Base-by-base conservation (phyloP, 2,113 vertebrate genomes). In the Apodemus speciosus region DNA sequence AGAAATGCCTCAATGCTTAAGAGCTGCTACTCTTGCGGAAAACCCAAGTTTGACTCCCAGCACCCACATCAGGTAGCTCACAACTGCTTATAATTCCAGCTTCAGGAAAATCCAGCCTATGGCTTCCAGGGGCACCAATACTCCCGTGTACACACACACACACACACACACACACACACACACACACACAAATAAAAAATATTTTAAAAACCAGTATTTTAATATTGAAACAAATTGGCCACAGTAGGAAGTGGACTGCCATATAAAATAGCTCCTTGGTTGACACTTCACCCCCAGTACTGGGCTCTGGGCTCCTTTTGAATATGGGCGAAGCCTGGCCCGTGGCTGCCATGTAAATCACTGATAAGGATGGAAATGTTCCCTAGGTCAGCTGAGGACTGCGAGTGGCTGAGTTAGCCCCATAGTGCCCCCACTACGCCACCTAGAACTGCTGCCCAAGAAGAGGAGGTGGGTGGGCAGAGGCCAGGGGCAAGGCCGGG, bases 321-420 rank as follows among this genome's bases (percentile, higher is more conserved):
- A 4, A 51, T 21, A 0, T 32, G 21, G 18, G 49, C 51, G 66
- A 66, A 75, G 68, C 72, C 71, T 21, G 35, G 56, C 38, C 21
- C 15, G 2, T 8, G 53, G 72, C 79, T 77, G 3, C 15, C 60
- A 53, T 53, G 86, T 80, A 97, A 97, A 97, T 96, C 88, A 91
- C 85, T 85, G 94, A 88, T 73, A 86, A 81, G 27, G 68, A 95
- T 94, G 94, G 94, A 97, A 97, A 96, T 85, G 18, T 25, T 25
- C 49, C 18, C 69, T 23, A 32, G 72, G 88, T 88, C 49, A 43
- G 35, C 4, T 10, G 62, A 46, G 91, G 85, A n/a, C 88, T 60
- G 15, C 87, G 69, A 69, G 40, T n/a, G 69, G 49, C 95, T 89
- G 51, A 53, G n/a, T 69, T 88, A 84, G 3, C 75, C 35, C 15